Evolutionary conservation across 2,888 invertebrate species (phyloP).

Genomic region (Limulus polyphemus): DNA sequence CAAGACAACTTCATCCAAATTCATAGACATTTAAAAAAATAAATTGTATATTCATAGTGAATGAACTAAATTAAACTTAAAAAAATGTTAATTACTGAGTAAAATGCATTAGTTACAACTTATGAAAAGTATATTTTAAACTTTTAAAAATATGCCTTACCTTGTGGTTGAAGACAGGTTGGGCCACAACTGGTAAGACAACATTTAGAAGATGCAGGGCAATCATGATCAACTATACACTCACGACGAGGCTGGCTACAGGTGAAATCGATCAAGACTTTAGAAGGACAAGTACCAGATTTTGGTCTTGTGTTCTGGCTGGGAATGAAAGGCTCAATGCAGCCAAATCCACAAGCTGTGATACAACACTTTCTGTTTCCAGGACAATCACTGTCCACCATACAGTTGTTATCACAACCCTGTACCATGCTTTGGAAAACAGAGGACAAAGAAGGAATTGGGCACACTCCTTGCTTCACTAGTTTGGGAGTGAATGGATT

Average conservation of each 20-base stretch:
- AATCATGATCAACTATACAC: slow-evolving; percentile 29
- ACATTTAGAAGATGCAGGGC: slow-evolving; percentile 27
- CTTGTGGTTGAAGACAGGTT: slow-evolving; percentile 24
- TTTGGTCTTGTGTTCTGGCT: background rate
- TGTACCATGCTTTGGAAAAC: slow-evolving; percentile 26
- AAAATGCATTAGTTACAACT: no score
- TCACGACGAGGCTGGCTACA: slow-evolving; percentile 1
- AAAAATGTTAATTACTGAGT: no score
- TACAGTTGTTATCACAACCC: slow-evolving; percentile 25
- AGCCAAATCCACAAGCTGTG: slow-evolving; percentile 28
- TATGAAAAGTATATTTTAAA: no score
- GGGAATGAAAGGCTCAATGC: slow-evolving; percentile 18
- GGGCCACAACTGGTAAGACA: slow-evolving; percentile 29
- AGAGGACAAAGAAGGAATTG: slow-evolving; percentile 26
- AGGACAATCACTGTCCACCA: slow-evolving; percentile 28
- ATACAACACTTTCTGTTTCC: slow-evolving; percentile 28
- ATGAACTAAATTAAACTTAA: no score
- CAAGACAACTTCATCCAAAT: no score
- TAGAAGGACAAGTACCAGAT: background rate
- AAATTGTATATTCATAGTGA: no score
- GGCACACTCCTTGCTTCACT: slow-evolving; percentile 28
- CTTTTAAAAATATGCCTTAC: background rate
- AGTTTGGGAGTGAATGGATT: background rate
- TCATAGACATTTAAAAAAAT: no score
- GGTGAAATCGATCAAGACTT: background rate